These are phyloP conservation scores for Tringa solitaria DNA, from an alignment of 2,113 vertebrate species.

Conservation along the genomic window DNA sequence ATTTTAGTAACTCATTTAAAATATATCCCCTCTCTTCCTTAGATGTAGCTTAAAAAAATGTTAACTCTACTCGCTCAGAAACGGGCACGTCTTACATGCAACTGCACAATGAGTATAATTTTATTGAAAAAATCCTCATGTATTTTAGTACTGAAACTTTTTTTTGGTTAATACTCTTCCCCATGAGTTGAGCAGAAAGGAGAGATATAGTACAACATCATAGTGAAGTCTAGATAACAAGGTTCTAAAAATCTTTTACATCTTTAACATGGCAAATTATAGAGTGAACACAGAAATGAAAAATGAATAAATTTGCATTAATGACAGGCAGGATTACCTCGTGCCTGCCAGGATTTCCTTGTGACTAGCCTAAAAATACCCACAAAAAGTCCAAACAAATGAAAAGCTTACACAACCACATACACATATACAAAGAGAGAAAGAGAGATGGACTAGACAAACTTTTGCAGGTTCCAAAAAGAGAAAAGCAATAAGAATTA, in stretches of 20 bases:
- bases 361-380: background rate
- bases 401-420: background rate
- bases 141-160: background rate
- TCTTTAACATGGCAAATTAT: background rate
- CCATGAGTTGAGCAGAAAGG: background rate
- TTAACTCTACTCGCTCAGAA: background rate
- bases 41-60: accelerated
- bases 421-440: background rate
- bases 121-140: background rate
- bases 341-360: background rate
- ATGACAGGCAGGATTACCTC: background rate
- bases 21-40: background rate
- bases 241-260: background rate
- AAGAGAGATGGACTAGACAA: background rate
- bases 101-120: background rate
- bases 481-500: background rate
- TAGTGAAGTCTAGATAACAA: background rate
- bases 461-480: background rate
- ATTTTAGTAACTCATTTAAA: background rate
- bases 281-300: background rate
- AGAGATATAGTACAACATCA: background rate
- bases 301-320: background rate
- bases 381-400: background rate
- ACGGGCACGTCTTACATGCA: background rate
- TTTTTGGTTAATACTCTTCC: background rate